Base-by-base conservation (phyloP, 2,797 vertebrate species). In the Phalloptychus januarius region DNA sequence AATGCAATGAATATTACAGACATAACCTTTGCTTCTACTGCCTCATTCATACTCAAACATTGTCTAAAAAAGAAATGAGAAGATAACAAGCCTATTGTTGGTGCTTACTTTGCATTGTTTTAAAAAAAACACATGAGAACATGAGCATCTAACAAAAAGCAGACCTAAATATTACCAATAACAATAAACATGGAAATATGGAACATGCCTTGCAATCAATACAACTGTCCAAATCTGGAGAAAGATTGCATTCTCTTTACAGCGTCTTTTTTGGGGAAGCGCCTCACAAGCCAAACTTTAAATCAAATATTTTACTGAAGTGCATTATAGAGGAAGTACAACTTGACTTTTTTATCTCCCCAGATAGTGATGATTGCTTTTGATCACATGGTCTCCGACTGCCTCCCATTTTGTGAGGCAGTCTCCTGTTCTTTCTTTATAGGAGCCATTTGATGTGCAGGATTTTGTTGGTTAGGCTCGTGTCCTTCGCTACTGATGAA, bases 401-500 rank as follows among this genome's bases (percentile, higher is more conserved):
- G 46, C 5, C 76, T 38, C 7, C 2, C 7, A 33, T 74, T 75
- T 78, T 75, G 54, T 76, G 74, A 77, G n/a, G n/a, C n/a, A n/a
- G n/a, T n/a, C n/a, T n/a, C n/a, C n/a, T 33, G 44, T 44, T 82
- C n/a, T 70, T 65, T 76, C 54, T 80, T 78, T 56, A 58, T 48
- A 23, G 44, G 70, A 70, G 76, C 56, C 58, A 54, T 84, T 72
- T 42, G 38, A 40, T 2, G 1, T 42, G 5, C 38, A 69, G 13
- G 33, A n/a, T 63, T 81, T 44, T 84, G 50, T 82, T 83, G 80
- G 77, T 77, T 79, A 78, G 61, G 74, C 54, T 74, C 81, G 72
- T 83, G 83, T 88, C 69, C 56, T 76, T 79, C 48, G 74, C 52
- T 25, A 50, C 78, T 78, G 84, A 81, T 83, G 71, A 87, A 86